phyloP scores from a whole-genome alignment of 1,140 invertebrate genomes.

The Tenebrio molitor region DNA sequence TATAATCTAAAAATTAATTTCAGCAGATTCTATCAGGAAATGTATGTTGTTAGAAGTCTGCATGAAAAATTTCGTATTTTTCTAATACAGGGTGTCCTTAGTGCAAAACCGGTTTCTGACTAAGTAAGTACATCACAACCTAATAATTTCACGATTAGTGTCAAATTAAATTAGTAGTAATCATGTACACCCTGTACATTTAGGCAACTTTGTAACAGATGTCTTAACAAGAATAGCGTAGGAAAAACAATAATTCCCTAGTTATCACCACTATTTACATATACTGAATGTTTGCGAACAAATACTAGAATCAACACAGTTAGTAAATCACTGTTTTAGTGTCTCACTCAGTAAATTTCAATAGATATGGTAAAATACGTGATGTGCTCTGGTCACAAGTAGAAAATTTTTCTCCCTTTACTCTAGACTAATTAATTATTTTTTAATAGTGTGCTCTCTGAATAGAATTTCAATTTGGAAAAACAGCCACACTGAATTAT shows the following conservation, averaged over 20 bases:
- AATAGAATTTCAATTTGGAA: too few relatives aligned
- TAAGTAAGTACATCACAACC: slow-evolving; percentile 37
- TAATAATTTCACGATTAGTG: slow-evolving; percentile 1
- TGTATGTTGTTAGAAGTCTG: neutral
- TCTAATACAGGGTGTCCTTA: too few relatives aligned
- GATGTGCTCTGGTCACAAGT: too few relatives aligned
- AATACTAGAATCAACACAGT: neutral
- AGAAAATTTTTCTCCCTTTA: too few relatives aligned
- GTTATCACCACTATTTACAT: slow-evolving; percentile 26
- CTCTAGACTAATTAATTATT: too few relatives aligned
- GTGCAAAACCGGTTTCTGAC: too few relatives aligned
- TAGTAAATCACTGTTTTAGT: too few relatives aligned
- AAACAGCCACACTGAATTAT: too few relatives aligned
- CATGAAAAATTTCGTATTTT: neutral
- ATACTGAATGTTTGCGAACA: slow-evolving; percentile 21
- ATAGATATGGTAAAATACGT: too few relatives aligned
- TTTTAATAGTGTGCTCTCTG: too few relatives aligned
- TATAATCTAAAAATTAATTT: slow-evolving; percentile 1
- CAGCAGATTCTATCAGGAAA: neutral
- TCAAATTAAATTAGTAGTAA: too few relatives aligned
- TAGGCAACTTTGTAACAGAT: slow-evolving; percentile 31
- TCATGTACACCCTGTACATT: slow-evolving; percentile 31
- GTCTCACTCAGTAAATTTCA: slow-evolving; percentile 12
- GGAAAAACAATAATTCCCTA: slow-evolving; percentile 9
- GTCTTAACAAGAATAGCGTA: slow-evolving; percentile 10